Evolutionary conservation across 2,888 invertebrate species (phyloP).

Genomic region (Macrosoma leucophasiata): DNA sequence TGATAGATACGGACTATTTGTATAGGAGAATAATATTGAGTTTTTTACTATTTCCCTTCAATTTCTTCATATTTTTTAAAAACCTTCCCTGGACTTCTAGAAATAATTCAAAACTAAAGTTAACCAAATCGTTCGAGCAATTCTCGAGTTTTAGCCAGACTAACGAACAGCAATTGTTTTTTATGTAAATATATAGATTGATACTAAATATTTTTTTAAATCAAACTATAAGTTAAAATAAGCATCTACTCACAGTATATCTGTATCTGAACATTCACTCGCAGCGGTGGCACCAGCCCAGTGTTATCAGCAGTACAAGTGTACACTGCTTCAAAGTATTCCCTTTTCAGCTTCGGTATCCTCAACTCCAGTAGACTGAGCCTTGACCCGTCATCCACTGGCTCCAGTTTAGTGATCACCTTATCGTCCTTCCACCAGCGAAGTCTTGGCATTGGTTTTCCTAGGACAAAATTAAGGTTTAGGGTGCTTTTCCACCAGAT

Average conservation of each 20-base stretch:
- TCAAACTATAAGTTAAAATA: background rate
- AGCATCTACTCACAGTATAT: constrained; percentile 75
- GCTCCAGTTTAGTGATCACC: constrained; percentile 52
- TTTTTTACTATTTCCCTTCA: no score
- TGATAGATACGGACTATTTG: no score
- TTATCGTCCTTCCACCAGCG: constrained; percentile 70
- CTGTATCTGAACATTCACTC: constrained; percentile 80
- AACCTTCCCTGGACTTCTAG: no score
- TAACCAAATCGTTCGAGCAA: no score
- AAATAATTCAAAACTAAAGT: no score
- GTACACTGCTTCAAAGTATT: constrained; percentile 80
- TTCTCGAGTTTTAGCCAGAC: no score
- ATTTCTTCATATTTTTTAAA: no score
- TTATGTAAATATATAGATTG: no score
- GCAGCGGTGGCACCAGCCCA: constrained; percentile 78
- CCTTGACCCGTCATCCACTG: constrained; percentile 51
- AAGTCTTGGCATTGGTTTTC: constrained; percentile 64
- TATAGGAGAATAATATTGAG: no score
- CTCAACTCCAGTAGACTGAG: constrained; percentile 51
- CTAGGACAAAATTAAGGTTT: constrained; percentile 40
- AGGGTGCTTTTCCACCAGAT: no score
- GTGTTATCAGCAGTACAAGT: constrained; percentile 85
- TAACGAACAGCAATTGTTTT: no score
- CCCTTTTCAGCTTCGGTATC: constrained; percentile 68
- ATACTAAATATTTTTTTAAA: no score